A percentile compares a stretch with the other conserved stretches of the same genome.
Evolutionary conservation across 2,888 invertebrate species (phyloP).

Genomic region (Cenopis cana): DNA sequence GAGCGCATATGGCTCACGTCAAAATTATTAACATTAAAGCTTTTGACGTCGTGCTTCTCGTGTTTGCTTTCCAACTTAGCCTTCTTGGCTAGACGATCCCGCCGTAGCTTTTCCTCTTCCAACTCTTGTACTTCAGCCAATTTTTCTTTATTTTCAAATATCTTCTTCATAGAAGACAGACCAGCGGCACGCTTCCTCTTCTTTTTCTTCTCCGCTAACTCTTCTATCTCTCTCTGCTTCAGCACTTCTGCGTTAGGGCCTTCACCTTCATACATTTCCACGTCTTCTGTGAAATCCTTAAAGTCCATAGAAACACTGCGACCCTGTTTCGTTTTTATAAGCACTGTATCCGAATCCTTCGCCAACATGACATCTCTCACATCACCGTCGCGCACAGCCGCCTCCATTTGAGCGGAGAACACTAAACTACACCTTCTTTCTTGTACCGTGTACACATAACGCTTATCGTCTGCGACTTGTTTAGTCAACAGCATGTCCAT

Average conservation of each 20-base stretch:
- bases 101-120: conserved; percentile 83
- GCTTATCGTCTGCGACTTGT: conserved; percentile 83
- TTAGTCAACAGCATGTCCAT: conserved; percentile 86
- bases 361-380: conserved; percentile 91
- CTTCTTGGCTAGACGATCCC: conserved; percentile 71
- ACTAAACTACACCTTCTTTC: conserved; percentile 91
- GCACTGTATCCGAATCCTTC: conserved; percentile 89
- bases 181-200: conserved; percentile 87
- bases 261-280: conserved; percentile 89
- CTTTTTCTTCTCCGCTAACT: conserved; percentile 82
- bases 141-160: conserved; percentile 91
- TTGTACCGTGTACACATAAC: conserved; percentile 90
- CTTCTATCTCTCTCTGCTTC: conserved; percentile 85
- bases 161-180: conserved; percentile 87
- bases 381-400: conserved; percentile 91
- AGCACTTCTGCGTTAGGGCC: conserved; percentile 88
- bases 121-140: conserved; percentile 86
- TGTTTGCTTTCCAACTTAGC: conserved; percentile 72
- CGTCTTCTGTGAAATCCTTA: conserved; percentile 83
- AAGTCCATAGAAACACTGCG: conserved; percentile 91
- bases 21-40: conserved; percentile 77
- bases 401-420: conserved; percentile 89
- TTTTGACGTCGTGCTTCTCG: conserved; percentile 80
- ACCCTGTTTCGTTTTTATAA: conserved; percentile 89
- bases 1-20: conserved; percentile 81